A percentile compares a stretch with the other conserved stretches of the same genome.
These are phyloP conservation scores for Halcyon chelicuti DNA, from an alignment of 2,797 vertebrate genomes.

Conservation along the genomic window DNA sequence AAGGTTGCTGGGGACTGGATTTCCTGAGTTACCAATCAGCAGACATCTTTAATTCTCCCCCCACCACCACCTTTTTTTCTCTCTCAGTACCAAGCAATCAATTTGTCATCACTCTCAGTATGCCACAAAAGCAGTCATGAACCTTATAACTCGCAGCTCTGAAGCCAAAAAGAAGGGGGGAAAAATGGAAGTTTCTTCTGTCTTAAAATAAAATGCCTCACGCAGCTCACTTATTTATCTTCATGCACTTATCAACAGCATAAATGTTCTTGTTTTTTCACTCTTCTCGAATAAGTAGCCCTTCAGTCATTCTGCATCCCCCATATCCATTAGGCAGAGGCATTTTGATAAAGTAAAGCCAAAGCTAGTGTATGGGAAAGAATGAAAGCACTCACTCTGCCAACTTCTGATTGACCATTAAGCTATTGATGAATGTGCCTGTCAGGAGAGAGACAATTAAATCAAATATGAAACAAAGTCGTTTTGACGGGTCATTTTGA, in stretches of 20 bases:
- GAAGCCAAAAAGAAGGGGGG: slow-evolving; percentile 69
- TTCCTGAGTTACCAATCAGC: slow-evolving; percentile 91
- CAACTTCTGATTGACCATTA: slow-evolving; percentile 99
- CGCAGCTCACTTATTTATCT: slow-evolving; percentile 80
- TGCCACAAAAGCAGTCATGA: slow-evolving; percentile 87
- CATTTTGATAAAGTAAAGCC: slow-evolving; percentile 95
- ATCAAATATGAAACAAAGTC: slow-evolving; percentile 99
- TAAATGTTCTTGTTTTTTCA: slow-evolving; percentile 82
- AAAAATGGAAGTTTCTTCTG: slow-evolving; percentile 78
- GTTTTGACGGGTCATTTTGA: slow-evolving; percentile 96
- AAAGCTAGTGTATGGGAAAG: slow-evolving; percentile 93
- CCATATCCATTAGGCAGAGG: slow-evolving; percentile 94
- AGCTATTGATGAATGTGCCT: slow-evolving; percentile 99
- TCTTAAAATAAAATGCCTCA: slow-evolving; percentile 80
- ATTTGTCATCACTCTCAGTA: slow-evolving; percentile 92
- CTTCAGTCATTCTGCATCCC: slow-evolving; percentile 85
- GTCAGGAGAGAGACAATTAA: slow-evolving; percentile 99
- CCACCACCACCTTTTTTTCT: slow-evolving; percentile 78
- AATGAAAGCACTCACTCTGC: slow-evolving; percentile 97
- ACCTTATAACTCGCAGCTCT: slow-evolving; percentile 90
- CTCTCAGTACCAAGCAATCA: slow-evolving; percentile 91
- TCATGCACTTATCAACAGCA: slow-evolving; percentile 82
- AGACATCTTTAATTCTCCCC: slow-evolving; percentile 83
- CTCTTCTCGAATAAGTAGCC: slow-evolving; percentile 86
- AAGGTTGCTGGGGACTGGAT: slow-evolving; percentile 91